Conservation (phyloP, 1,140 invertebrate genomes). For the Tetramorium alpestre region DNA sequence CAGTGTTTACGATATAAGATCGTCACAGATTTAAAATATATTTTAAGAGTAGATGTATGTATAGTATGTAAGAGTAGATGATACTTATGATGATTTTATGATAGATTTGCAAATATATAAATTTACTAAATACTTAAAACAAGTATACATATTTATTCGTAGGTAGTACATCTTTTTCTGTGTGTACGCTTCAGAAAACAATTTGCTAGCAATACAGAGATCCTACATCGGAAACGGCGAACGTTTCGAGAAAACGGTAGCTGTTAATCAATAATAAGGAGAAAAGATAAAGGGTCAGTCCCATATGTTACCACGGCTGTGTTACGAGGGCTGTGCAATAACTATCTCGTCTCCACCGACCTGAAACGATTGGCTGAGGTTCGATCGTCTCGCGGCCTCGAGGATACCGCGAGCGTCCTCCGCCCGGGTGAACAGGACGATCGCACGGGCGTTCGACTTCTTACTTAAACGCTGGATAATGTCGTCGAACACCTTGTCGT, state of each 20-base stretch:
- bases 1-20: too few species aligned
- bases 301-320: neutral
- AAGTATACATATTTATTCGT: too few species aligned
- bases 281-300: neutral
- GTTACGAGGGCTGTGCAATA: neutral
- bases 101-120: too few species aligned
- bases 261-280: neutral
- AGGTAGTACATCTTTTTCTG: too few species aligned
- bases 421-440: conserved; percentile 90
- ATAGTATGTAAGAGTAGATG: too few species aligned
- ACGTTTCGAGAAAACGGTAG: neutral
- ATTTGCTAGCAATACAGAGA: neutral
- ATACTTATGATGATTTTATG: too few species aligned
- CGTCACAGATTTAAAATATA: too few species aligned
- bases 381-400: conserved; percentile 86
- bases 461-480: conserved; percentile 88
- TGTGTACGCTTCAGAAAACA: too few species aligned
- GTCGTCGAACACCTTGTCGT: conserved; percentile 87
- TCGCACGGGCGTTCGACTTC: conserved; percentile 88
- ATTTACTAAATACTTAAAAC: too few species aligned
- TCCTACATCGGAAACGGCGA: neutral
- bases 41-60: too few species aligned
- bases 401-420: conserved; percentile 88
- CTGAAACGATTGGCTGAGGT: conserved; percentile 87
- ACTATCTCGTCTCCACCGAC: neutral